Conservation (phyloP, 2,113 vertebrate genomes). For the Thalassoma bifasciatum region DNA sequence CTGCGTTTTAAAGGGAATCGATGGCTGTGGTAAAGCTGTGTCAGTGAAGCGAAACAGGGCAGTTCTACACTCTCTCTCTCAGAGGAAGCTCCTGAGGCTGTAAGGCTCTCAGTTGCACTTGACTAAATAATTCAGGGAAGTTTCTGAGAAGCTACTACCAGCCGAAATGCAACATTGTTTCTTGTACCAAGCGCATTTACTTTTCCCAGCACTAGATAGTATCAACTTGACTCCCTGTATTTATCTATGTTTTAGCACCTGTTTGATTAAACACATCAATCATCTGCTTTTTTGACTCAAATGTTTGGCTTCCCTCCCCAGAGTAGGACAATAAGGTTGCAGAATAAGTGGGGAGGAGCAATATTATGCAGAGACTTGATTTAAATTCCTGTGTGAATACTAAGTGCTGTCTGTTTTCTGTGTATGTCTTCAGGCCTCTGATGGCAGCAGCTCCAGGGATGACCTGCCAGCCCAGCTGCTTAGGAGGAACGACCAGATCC, state of each 20-base stretch:
- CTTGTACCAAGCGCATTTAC: not conserved
- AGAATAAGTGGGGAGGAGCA: too few relatives aligned
- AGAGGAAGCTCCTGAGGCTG: conserved; percentile 23
- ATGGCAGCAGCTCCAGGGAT: conserved; percentile 97
- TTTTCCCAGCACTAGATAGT: not conserved
- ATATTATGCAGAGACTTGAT: not conserved
- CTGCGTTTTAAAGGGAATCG: not conserved
- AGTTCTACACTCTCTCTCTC: too few relatives aligned
- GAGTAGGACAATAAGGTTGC: too few relatives aligned
- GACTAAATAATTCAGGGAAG: conserved; percentile 73
- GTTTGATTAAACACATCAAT: not conserved
- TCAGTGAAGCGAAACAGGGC: not conserved
- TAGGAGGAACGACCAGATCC: conserved; percentile 93
- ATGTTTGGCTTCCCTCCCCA: too few relatives aligned
- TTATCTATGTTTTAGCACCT: not conserved
- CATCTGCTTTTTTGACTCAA: not conserved
- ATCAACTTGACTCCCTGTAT: not conserved
- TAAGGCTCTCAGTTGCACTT: conserved; percentile 31
- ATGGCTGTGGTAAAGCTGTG: not conserved
- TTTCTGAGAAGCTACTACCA: conserved; percentile 8
- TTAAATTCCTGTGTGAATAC: not conserved
- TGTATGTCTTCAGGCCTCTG: conserved; percentile 86
- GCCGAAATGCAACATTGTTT: conserved; percentile 31
- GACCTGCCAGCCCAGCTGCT: conserved; percentile 94
- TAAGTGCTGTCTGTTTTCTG: not conserved